Percentiles rank a stretch among this genome's conserved stretches.
Evolutionary conservation across 1,140 invertebrate genomes (phyloP).

Genomic region (Drosophila navojoa): DNA sequence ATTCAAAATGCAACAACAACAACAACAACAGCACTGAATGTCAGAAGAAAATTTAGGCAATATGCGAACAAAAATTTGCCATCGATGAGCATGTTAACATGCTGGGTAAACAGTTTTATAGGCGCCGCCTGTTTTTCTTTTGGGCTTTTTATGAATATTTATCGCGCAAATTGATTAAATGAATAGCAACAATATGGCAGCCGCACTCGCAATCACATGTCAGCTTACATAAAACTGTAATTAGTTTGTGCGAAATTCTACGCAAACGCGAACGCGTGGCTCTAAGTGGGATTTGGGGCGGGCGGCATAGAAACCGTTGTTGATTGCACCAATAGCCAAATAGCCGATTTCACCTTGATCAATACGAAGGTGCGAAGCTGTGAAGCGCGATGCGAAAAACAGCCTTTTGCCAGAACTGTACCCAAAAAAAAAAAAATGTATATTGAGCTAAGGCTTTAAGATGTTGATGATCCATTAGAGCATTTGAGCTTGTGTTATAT

Average conservation of each 20-base stretch:
- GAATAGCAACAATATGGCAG: constrained; percentile 45
- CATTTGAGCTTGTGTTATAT: neutral
- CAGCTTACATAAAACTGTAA: constrained; percentile 46
- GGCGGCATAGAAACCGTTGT: constrained; percentile 1
- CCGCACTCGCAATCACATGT: constrained; percentile 57
- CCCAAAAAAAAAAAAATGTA: neutral
- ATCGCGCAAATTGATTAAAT: constrained; percentile 65
- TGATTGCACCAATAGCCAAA: constrained; percentile 53
- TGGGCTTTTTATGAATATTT: constrained; percentile 66
- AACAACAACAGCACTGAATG: neutral
- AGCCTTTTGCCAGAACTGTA: constrained; percentile 52
- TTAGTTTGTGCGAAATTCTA: constrained; percentile 58
- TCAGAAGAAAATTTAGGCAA: constrained; percentile 43
- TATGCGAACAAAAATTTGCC: constrained; percentile 49
- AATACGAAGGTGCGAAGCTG: constrained; percentile 24
- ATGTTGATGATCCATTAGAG: neutral
- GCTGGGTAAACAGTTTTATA: constrained; percentile 60
- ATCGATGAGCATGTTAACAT: constrained; percentile 56
- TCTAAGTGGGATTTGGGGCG: constrained; percentile 38
- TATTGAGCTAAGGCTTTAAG: neutral
- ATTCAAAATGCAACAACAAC: constrained; percentile 32
- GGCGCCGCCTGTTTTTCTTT: constrained; percentile 55
- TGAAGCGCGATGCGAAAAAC: constrained; percentile 9
- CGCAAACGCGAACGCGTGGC: constrained; percentile 72
- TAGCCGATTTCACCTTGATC: constrained; percentile 50